Evolutionary conservation across 37 sponge, comb jelly and placozoan species (phyloP), one percentile per base, ranked within the genome.

Genomic region (Ephydatia muelleri): DNA sequence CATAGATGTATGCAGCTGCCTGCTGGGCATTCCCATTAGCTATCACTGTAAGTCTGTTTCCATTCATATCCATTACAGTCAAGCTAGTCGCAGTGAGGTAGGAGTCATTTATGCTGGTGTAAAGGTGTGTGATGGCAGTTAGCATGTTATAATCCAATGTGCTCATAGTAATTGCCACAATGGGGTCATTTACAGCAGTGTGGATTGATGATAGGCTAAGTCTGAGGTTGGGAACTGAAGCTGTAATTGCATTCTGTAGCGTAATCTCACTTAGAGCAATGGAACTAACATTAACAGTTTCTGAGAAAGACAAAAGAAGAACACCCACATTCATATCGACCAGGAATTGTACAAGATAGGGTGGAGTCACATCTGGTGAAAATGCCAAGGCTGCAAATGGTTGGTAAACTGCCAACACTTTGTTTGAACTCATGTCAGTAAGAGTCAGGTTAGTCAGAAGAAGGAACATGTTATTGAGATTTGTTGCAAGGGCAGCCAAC

Each of bases 31-130:
- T 32, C 21, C 82, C 87, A 49, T 91, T 65, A 9, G 66, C 39
- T 22, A 91, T 68, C 22, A 89, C 81, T 29, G 87, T 87, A 25
- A 96, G 85, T 2, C 34, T 30, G 72, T 96, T 96, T 34, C 76
- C 86, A 65, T 87, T 94, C 97, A 96, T 96, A 66, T 96, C 97
- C 48, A 32, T 28, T 0, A 96, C 80, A 38, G 88, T 81, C 64
- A 65, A 37, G 68, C 81, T 77, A 3, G 88, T 89, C 29, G 86
- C 67, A 34, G 80, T 78, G 27, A 96, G 49, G 86, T 80, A 96
- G 43, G 94, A 94, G 65, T 94, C 92, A 34, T 89, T 82, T 28
- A 48, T 37, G 38, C 34, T 68, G 65, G 83, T 96, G 88, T 91
- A 94, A 68, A 93, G 72, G 68, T 96, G 69, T 22, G 90, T 89